Conservation (phyloP, 2,113 vertebrate genomes). For the Thinocorus orbignyianus region DNA sequence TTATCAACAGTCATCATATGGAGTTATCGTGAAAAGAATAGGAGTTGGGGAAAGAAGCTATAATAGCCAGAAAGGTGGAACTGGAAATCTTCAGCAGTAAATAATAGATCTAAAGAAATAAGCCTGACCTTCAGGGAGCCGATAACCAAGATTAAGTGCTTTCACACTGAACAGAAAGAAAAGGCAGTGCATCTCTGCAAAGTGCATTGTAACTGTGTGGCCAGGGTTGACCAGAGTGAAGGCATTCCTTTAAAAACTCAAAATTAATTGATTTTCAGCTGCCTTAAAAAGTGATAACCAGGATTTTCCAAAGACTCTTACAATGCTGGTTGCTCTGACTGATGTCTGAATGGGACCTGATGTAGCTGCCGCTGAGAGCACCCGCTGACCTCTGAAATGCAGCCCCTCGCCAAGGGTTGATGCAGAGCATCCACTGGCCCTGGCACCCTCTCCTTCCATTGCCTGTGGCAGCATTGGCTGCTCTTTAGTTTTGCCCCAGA, state of each 20-base stretch:
- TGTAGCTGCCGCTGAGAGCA: rapidly evolving
- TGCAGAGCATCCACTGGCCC: background rate
- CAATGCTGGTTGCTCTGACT: background rate
- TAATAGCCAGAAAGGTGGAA: slow-evolving; percentile 36
- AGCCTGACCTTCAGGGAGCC: slow-evolving; percentile 44
- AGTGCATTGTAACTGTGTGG: background rate
- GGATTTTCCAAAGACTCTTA: slow-evolving; percentile 5
- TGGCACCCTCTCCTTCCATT: background rate
- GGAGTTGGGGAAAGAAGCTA: background rate
- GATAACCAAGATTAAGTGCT: slow-evolving; percentile 49
- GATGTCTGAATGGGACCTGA: background rate
- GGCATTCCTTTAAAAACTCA: background rate
- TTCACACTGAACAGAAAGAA: slow-evolving; percentile 26
- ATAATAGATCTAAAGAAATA: slow-evolving; percentile 58
- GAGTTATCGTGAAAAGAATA: background rate
- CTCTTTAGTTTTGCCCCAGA: background rate
- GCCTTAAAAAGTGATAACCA: background rate
- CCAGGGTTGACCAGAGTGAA: slow-evolving; percentile 4
- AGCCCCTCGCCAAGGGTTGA: rapidly evolving
- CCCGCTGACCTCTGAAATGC: background rate
- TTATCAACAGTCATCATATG: slow-evolving; percentile 32
- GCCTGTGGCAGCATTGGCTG: background rate
- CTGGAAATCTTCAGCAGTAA: slow-evolving; percentile 29
- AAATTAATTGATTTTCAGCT: slow-evolving; percentile 33
- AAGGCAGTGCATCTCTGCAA: background rate